phyloP scores from a whole-genome alignment of 2,797 vertebrate species.

The Tamandua tetradactyla region DNA sequence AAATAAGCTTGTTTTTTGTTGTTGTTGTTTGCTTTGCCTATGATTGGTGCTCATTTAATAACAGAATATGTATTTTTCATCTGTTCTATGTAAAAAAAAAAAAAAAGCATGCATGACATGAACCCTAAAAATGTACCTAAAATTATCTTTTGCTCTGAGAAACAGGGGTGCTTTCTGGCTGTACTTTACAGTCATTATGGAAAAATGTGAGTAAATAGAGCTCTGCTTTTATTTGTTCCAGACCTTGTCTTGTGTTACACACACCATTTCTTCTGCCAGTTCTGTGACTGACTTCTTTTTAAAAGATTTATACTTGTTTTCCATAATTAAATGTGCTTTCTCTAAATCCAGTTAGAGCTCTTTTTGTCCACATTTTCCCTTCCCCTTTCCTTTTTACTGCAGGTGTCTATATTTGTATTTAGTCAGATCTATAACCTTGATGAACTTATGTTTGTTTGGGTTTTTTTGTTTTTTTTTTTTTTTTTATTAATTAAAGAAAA shows the following conservation, averaged over 20 bases:
- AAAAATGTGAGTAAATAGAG: slow-evolving; percentile 47
- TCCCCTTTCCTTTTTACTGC: neutral
- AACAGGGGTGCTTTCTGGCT: slow-evolving; percentile 39
- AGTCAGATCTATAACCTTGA: neutral
- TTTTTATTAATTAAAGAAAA: no score
- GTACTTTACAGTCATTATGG: neutral
- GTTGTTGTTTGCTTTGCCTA: neutral
- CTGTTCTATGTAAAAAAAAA: neutral
- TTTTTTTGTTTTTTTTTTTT: no score
- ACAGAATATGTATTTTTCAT: slow-evolving; percentile 17
- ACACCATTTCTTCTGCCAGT: slow-evolving; percentile 35
- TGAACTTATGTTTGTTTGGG: no score
- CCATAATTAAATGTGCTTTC: slow-evolving; percentile 34
- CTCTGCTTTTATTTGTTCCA: slow-evolving; percentile 39
- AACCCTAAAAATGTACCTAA: neutral
- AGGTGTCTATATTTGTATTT: slow-evolving; percentile 7
- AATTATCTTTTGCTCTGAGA: slow-evolving; percentile 1
- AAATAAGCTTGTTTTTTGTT: neutral
- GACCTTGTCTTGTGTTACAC: slow-evolving; percentile 6
- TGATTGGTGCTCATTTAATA: neutral
- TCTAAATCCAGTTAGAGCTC: slow-evolving; percentile 53
- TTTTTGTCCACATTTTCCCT: neutral
- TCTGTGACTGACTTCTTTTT: slow-evolving; percentile 35
- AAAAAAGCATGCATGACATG: neutral
- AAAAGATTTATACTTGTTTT: slow-evolving; percentile 48